phyloP scores from a whole-genome alignment of 2,888 invertebrate species.

The Melieria crassipennis region DNA sequence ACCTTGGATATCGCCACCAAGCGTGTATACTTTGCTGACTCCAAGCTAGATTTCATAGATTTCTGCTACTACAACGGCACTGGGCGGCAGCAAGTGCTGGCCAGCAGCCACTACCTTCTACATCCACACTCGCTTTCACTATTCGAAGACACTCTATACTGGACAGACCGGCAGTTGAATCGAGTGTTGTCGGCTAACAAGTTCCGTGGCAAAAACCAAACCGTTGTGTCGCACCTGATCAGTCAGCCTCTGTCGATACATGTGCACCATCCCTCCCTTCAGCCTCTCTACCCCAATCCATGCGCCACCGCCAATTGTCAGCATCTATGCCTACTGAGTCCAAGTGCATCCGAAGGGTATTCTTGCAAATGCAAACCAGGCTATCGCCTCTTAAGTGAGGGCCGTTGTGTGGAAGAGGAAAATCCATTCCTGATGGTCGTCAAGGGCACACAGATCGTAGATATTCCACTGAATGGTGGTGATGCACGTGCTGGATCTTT shows the following conservation, averaged over 20 bases:
- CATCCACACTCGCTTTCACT: slow-evolving; percentile 95
- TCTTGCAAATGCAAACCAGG: slow-evolving; percentile 94
- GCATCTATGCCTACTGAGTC: slow-evolving; percentile 92
- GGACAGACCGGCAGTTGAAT: slow-evolving; percentile 95
- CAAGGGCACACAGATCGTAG: slow-evolving; percentile 89
- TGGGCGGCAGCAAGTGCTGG: slow-evolving; percentile 86
- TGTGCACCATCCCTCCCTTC: slow-evolving; percentile 93
- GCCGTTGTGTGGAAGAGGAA: slow-evolving; percentile 85
- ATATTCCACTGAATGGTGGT: slow-evolving; percentile 79
- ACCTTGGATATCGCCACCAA: slow-evolving; percentile 93
- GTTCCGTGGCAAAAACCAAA: slow-evolving; percentile 89
- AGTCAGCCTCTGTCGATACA: slow-evolving; percentile 95
- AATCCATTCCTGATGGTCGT: slow-evolving; percentile 90
- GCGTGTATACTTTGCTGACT: slow-evolving; percentile 96
- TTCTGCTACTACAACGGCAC: slow-evolving; percentile 97
- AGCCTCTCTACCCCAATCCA: slow-evolving; percentile 82
- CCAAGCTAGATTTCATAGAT: slow-evolving; percentile 96
- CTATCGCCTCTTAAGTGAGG: slow-evolving; percentile 74
- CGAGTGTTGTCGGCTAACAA: slow-evolving; percentile 91
- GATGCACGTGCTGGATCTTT: slow-evolving; percentile 82
- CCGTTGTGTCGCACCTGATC: slow-evolving; percentile 92
- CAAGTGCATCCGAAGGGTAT: slow-evolving; percentile 75
- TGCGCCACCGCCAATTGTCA: slow-evolving; percentile 81
- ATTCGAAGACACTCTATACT: slow-evolving; percentile 96
- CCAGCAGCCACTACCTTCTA: slow-evolving; percentile 89